Base-by-base conservation (phyloP, 2,113 vertebrate genomes). In the Urocitellus parryii region DNA sequence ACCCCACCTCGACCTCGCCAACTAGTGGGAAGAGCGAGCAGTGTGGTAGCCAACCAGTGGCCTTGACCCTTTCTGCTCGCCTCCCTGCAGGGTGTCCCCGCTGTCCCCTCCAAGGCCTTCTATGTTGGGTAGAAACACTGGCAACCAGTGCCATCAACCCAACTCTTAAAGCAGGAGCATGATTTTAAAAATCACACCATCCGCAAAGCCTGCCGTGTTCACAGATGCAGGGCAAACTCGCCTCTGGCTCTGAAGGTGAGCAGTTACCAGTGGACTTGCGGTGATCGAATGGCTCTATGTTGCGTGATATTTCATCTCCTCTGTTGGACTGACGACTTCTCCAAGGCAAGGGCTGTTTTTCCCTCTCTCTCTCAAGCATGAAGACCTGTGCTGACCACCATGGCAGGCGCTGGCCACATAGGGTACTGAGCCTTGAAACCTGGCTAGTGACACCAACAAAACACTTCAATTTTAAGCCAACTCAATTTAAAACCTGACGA, bases 341-440 rank as follows among this genome's bases (percentile, higher is more conserved):
- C 42, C 13, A 61, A 39, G 13, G 27, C 53, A n/a, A 34, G 20
- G 9, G 10, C 78, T 45, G 5, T 53, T 51, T 65, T 73, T 51
- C 14, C 10, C 12, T 22, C 12, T 22, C n/a, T 58, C 32, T 17
- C 56, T 77, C 5, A 67, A 29, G 20, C 20, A 67, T 0, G 5
- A 7, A n/a, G 58, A 8, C 0, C 89, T n/a, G 3, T 56, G 11
- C 37, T 24, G 34, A 22, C 37, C 8, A 10, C 42, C 9, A 7
- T 3, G 6, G 29, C 22, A n/a, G 86, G 39, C 8, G 10, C 32
- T 5, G 63, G 80, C 48, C 12, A 12, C 0, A 0, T 27, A 18
- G 18, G 13, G 29, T 22, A 8, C 1, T 0, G 22, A 70, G 39
- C 45, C 74, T 53, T 53, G 68, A 73, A 24, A 58, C 8, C 22